These are phyloP conservation scores for Drosophila ezoana DNA, from an alignment of 2,888 invertebrate genomes.

Conservation along the genomic window DNA sequence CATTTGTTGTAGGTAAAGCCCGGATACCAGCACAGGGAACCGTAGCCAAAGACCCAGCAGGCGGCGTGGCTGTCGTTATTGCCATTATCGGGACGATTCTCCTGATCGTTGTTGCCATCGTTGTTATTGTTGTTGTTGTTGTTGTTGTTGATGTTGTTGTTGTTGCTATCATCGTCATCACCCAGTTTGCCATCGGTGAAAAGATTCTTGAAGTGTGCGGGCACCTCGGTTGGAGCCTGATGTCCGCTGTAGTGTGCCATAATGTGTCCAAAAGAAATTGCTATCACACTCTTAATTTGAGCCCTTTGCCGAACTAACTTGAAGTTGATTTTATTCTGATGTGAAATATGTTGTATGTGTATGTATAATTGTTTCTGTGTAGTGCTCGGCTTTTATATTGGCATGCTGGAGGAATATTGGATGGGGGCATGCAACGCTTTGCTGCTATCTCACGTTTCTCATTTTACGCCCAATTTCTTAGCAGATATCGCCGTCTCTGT, in stretches of 20 bases:
- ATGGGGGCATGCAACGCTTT: conserved; percentile 28
- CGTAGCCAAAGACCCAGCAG: conserved; percentile 97
- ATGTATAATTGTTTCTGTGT: conserved; percentile 12
- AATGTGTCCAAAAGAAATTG: conserved; percentile 9
- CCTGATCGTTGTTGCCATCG: conserved; percentile 44
- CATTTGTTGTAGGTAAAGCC: conserved; percentile 94
- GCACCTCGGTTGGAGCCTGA: conserved; percentile 56
- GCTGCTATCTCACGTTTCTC: conserved; percentile 39
- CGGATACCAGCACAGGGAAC: conserved; percentile 97
- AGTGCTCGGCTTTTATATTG: conserved; percentile 30
- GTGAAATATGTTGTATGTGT: conserved; percentile 2
- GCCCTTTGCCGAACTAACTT: conserved; percentile 29
- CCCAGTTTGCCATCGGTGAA: conserved; percentile 76
- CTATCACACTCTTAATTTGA: conserved; percentile 34
- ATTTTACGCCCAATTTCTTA: conserved; percentile 35
- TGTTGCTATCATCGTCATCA: conserved; percentile 50
- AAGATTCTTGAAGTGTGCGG: conserved; percentile 80
- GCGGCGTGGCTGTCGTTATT: conserved; percentile 55
- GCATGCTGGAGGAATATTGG: conserved; percentile 52
- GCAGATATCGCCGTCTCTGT: conserved; percentile 24
- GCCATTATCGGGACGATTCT: conserved; percentile 53
- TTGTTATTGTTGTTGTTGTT: conserved; percentile 18
- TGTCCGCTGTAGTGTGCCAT: conserved; percentile 73
- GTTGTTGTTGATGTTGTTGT: conserved; percentile 14
- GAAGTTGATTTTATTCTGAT: conserved; percentile 5